Evolutionary conservation across 64 coral and sea anemone genomes (phyloP).

Genomic region (Platygyra sinensis): DNA sequence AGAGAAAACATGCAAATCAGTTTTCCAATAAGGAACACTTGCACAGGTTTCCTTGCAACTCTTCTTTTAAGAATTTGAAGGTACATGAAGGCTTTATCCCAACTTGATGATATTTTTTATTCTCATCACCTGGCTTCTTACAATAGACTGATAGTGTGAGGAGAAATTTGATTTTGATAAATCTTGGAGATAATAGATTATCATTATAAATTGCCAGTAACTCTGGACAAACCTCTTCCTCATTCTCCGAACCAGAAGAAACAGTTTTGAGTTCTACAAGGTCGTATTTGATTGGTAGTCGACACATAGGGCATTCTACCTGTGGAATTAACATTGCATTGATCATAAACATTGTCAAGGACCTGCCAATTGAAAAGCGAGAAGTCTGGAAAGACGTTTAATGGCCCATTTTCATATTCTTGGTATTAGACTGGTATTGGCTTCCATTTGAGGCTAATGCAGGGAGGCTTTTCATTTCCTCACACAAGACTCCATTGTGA

Average conservation of each 20-base stretch:
- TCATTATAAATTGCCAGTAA: background rate
- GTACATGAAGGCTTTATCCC: too few species aligned
- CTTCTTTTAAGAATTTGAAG: too few species aligned
- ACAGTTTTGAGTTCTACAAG: constrained; percentile 53
- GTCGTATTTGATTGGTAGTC: constrained; percentile 72
- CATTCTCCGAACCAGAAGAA: background rate
- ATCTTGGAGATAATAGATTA: background rate
- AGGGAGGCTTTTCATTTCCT: too few species aligned
- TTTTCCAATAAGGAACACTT: too few species aligned
- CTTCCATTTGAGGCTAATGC: too few species aligned
- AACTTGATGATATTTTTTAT: too few species aligned
- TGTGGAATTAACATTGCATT: background rate
- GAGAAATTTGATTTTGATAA: background rate
- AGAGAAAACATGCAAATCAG: too few species aligned
- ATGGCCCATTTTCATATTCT: background rate
- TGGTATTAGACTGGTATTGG: too few species aligned
- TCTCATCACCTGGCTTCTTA: too few species aligned
- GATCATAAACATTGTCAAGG: background rate
- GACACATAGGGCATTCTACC: constrained; percentile 95
- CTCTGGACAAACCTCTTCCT: constrained; percentile 29
- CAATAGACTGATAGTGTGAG: background rate
- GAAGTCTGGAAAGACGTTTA: background rate
- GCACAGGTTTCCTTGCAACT: too few species aligned
- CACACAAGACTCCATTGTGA: too few species aligned
- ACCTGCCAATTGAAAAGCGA: background rate